Percentiles rank a stretch among this genome's conserved stretches.
Evolutionary conservation across 1,140 invertebrate species (phyloP).

Genomic region (Zaprionus gabonicus): DNA sequence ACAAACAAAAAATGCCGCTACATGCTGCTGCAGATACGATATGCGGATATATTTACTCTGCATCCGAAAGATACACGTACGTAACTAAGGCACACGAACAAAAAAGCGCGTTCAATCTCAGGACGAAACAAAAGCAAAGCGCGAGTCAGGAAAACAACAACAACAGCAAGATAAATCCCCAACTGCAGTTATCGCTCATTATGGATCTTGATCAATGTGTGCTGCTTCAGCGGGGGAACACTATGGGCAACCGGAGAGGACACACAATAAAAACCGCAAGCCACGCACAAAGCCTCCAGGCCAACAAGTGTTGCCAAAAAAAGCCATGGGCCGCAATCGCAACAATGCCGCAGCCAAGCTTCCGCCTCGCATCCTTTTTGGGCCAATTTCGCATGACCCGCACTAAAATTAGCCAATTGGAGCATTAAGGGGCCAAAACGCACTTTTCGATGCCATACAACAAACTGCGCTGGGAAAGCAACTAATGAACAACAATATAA

Average conservation of each 20-base stretch:
- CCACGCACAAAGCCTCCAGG: constrained; percentile 46
- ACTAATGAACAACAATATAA: background rate
- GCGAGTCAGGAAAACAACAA: background rate
- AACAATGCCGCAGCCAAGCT: constrained; percentile 53
- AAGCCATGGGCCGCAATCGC: constrained; percentile 44
- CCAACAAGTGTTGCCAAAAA: constrained; percentile 72
- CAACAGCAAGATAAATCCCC: constrained; percentile 27
- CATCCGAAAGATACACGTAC: constrained; percentile 64
- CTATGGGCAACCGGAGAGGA: constrained; percentile 32
- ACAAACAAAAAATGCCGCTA: constrained; percentile 67
- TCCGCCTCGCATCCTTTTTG: constrained; percentile 75
- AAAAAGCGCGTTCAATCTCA: constrained; percentile 73
- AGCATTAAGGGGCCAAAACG: constrained; percentile 36
- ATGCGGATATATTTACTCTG: constrained; percentile 64
- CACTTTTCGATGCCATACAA: constrained; percentile 31
- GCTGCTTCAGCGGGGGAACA: constrained; percentile 29
- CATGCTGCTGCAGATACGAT: constrained; percentile 44
- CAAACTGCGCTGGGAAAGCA: constrained; percentile 7
- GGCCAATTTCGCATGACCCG: constrained; percentile 57
- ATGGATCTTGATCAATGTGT: constrained; percentile 75
- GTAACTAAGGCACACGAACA: constrained; percentile 49
- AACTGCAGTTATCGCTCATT: constrained; percentile 80
- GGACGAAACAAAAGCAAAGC: constrained; percentile 74
- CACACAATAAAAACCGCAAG: constrained; percentile 49
- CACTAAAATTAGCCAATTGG: constrained; percentile 58